phyloP scores from a whole-genome alignment of 1,140 invertebrate species.

The Cydia fagiglandana region DNA sequence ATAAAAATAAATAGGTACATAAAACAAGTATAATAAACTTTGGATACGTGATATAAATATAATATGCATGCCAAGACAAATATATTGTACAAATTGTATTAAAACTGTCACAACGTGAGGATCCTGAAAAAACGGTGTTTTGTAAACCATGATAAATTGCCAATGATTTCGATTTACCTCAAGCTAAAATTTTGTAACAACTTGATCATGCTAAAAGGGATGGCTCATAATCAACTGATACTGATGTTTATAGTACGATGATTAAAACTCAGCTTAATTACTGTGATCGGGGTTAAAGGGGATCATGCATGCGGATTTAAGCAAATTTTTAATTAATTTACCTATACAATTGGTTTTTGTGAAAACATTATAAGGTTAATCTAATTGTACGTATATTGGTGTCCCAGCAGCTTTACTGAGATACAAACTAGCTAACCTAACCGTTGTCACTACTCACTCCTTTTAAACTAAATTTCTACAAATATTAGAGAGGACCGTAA shows the following conservation, averaged over 20 bases:
- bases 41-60: constrained; percentile 38
- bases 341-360: background rate
- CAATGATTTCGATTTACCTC: constrained; percentile 42
- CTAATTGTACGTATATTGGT: constrained; percentile 37
- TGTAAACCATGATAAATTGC: constrained; percentile 49
- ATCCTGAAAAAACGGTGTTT: constrained; percentile 36
- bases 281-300: constrained; percentile 14
- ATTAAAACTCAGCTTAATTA: constrained; percentile 29
- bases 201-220: constrained; percentile 42
- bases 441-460: constrained; percentile 56
- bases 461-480: constrained; percentile 63
- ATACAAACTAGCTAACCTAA: constrained; percentile 65
- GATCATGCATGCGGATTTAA: constrained; percentile 27
- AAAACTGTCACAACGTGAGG: constrained; percentile 50
- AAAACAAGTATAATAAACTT: background rate
- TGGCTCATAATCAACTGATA: constrained; percentile 25
- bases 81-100: constrained; percentile 60
- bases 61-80: constrained; percentile 61
- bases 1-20: background rate
- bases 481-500: constrained; percentile 49
- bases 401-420: constrained; percentile 63
- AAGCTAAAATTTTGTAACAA: constrained; percentile 34
- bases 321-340: constrained; percentile 27
- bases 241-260: constrained; percentile 30
- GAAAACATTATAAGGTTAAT: background rate